Base-by-base conservation (phyloP, 2,888 invertebrate genomes). In the Drepana falcataria region DNA sequence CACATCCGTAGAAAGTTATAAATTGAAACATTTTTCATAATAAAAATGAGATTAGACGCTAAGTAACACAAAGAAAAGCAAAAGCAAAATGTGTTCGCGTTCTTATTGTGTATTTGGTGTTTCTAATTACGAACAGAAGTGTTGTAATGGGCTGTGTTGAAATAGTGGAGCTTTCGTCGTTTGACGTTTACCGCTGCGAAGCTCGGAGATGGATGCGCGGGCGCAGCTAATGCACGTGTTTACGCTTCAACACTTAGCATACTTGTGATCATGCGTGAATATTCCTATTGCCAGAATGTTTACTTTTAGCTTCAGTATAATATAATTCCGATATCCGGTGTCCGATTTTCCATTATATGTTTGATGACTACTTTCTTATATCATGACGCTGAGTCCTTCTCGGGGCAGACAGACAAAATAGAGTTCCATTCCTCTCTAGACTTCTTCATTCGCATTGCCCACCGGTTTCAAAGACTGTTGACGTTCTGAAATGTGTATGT, bases 81-180 rank as follows among this genome's bases (percentile, higher is more conserved):
- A 9, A 7, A 44, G 9, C 9, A 44, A 44, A 9, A 9, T 9
- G 44, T 44, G 44, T 44, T 44, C n/a, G n/a, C n/a, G 44, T 44
- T 44, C 44, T 44, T 48, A 49, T 54, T 47, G 37, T 54, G 47
- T 37, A 6, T 40, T 40, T 7, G 47, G 9, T 35, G 35, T 4
- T 35, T 21, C 35, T 52, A 47, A n/a, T n/a, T 41, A 41, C 5
- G 37, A 34, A 51, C 51, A 34, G 6, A 33, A 41, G 41, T 51
- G 40, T 34, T 51, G 65, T 73, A 73, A 72, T 74, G 68, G 55
- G 55, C 49, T 60, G 70, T 74, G 77, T 74, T 73, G 76, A 76
- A 77, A 77, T 66, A 59, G 71, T 73, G 73, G 73, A 73, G 70
- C 68, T 65, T 60, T 65, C 61, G 59, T 65, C 61, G 69, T 73